Conservation (phyloP, 2,797 vertebrate genomes). For the Megaceryle alcyon region DNA sequence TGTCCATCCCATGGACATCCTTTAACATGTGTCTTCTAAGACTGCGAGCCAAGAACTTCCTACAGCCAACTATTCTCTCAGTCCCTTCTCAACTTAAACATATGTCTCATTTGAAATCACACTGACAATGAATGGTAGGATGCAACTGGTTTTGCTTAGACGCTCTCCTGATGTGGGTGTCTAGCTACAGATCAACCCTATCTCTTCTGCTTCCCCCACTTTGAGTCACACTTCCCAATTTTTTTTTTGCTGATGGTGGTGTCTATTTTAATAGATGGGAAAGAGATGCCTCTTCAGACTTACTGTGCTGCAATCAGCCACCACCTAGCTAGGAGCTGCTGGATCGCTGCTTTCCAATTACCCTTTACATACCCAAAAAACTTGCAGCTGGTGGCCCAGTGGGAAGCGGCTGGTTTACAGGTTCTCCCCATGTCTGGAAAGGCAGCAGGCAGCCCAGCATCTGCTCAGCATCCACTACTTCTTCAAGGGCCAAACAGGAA, state of each 20-base stretch:
- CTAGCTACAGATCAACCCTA: background rate
- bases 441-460: background rate
- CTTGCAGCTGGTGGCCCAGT: background rate
- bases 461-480: background rate
- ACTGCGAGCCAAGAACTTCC: conserved; percentile 1
- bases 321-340: background rate
- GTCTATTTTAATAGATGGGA: conserved; percentile 42
- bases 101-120: conserved; percentile 11
- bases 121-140: background rate
- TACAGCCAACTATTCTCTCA: background rate
- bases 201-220: conserved; percentile 36
- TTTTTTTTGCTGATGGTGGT: background rate
- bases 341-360: background rate
- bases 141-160: background rate
- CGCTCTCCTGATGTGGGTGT: conserved; percentile 61
- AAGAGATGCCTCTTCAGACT: background rate
- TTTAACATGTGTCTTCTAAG: background rate
- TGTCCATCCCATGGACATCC: background rate
- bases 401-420: background rate
- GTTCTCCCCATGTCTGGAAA: background rate
- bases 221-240: conserved; percentile 42
- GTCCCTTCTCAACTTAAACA: background rate
- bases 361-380: background rate
- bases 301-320: background rate
- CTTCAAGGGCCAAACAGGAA: background rate